Evolutionary conservation across 2,113 vertebrate genomes (phyloP).

Genomic region (Chrysemys picta): DNA sequence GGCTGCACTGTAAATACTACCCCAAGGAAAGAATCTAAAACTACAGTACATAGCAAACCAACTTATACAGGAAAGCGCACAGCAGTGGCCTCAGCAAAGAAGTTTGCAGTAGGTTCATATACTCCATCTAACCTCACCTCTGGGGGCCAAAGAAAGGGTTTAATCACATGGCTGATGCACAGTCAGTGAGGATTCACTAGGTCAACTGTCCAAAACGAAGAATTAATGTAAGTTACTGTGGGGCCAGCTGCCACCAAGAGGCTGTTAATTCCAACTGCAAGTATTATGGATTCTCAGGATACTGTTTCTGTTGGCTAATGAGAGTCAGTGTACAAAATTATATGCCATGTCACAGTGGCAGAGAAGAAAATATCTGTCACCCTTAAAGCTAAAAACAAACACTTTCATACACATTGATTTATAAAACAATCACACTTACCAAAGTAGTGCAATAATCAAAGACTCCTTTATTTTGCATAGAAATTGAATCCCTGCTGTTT

Average conservation of each 20-base stretch:
- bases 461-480: background rate
- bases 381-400: background rate
- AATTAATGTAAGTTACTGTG: background rate
- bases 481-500: background rate
- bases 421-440: background rate
- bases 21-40: background rate
- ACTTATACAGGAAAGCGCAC: background rate
- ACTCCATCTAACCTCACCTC: background rate
- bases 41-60: background rate
- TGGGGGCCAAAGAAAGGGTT: background rate
- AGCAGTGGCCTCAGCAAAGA: background rate
- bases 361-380: background rate
- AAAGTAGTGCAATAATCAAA: background rate
- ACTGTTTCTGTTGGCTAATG: background rate
- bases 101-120: background rate
- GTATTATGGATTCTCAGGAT: background rate
- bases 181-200: background rate
- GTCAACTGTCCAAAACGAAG: conserved; percentile 4
- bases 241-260: conserved; percentile 76
- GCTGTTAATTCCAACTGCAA: conserved; percentile 64
- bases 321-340: background rate
- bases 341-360: background rate
- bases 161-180: background rate
- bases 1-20: background rate
- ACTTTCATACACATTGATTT: background rate